Base-by-base conservation (phyloP, 2,888 invertebrate genomes). In the Xanthia icteritia region DNA sequence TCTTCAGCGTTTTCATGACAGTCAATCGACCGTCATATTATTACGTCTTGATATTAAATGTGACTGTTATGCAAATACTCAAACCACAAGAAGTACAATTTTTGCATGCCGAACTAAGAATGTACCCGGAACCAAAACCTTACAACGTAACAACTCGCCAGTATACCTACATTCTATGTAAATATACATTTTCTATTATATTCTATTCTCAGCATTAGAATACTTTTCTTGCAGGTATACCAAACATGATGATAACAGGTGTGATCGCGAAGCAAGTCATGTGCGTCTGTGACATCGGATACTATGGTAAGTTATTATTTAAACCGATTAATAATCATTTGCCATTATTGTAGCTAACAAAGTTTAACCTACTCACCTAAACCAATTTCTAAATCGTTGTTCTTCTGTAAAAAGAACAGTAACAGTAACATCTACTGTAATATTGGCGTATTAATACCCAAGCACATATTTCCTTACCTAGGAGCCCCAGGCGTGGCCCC, bases 241-340 rank as follows among this genome's bases (percentile, higher is more conserved):
- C 94, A 0, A 91, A 90, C 48, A 75, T 87, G 82, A 90, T 93
- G 90, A 89, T 93, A 79, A 87, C 94, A 0, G 93, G 94, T 0
- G 92, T 93, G 89, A 87, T 92, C 13, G 84, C 93, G 0, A 95
- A 95, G 72, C 95, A 94, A 84, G 94, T 96, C 3, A 95, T 96
- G 77, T 98, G 98, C 92, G 97, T 97, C 23, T 98, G 98, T 89
- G 98, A 97, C 88, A 93, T 97, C 2, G 98, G 98, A 54, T 98
- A 96, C 89, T 96, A 96, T 65, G 97, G 97, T 97, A 89, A 91
- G 90, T 87, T 5, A 0, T 61, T 23, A 8, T 27, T 17, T n/a
- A n/a, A n/a, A n/a, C n/a, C n/a, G n/a, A n/a, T 23, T 9, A 39
- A 17, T 23, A 17, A 0, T 56, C 17, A 17, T 20, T 20, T 60